phyloP scores from a whole-genome alignment of 2,888 invertebrate genomes.

The Yponomeuta cagnagella region DNA sequence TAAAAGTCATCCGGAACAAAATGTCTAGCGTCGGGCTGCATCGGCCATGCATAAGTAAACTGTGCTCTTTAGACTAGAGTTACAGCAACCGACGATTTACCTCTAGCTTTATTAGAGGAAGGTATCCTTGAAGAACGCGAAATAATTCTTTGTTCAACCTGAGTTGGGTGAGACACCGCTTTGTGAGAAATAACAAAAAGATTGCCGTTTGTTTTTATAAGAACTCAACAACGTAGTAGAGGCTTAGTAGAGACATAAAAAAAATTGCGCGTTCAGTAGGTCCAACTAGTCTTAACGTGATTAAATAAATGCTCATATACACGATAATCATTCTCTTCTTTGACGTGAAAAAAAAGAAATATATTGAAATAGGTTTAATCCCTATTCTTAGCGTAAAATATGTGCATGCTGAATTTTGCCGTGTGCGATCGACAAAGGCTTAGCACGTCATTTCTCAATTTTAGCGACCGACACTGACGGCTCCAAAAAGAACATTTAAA shows the following conservation, averaged over 20 bases:
- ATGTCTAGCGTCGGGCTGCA: background rate
- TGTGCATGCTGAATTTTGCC: background rate
- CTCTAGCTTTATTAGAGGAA: constrained; percentile 4
- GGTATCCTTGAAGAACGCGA: background rate
- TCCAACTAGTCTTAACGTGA: too few relatives aligned
- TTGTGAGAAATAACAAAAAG: background rate
- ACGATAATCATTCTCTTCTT: too few relatives aligned
- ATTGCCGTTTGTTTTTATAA: background rate
- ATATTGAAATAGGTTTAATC: too few relatives aligned
- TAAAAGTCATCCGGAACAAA: background rate
- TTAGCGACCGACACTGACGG: background rate
- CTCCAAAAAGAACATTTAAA: background rate
- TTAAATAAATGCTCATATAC: too few relatives aligned
- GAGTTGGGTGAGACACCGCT: background rate
- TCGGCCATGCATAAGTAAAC: constrained; percentile 6
- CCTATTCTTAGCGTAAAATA: background rate
- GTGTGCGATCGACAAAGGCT: background rate
- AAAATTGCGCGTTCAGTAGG: too few relatives aligned
- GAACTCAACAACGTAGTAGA: background rate
- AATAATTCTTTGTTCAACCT: background rate
- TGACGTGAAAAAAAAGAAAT: too few relatives aligned
- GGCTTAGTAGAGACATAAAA: background rate
- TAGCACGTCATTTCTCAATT: background rate
- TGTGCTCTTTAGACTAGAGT: background rate
- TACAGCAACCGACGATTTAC: background rate